These are phyloP conservation scores for Tangara arthus DNA, from an alignment of 2,797 vertebrate species.

Conservation along the genomic window DNA sequence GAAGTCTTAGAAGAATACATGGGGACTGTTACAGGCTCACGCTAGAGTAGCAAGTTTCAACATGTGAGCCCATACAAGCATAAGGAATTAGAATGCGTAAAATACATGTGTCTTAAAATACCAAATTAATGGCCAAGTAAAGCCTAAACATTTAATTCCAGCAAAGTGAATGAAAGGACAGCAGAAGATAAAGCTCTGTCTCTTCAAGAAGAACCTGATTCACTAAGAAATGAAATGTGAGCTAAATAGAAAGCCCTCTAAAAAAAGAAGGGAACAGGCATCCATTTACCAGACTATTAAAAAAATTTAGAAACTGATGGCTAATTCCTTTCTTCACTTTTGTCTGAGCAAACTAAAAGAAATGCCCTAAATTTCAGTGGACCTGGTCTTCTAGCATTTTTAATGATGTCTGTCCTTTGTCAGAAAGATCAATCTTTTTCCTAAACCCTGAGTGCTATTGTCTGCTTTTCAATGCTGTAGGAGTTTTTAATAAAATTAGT, in stretches of 20 bases:
- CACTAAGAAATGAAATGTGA: slow-evolving; percentile 53
- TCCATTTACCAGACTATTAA: background rate
- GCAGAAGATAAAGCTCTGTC: slow-evolving; percentile 19
- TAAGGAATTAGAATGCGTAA: background rate
- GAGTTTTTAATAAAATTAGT: background rate
- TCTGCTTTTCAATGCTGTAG: background rate
- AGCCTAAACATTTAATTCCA: slow-evolving; percentile 7
- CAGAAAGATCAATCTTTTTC: background rate
- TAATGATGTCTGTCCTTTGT: background rate
- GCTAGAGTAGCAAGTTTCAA: background rate
- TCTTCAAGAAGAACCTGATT: slow-evolving; percentile 30
- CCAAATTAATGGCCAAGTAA: background rate
- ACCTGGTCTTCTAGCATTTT: background rate
- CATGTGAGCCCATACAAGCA: background rate
- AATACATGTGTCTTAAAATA: background rate
- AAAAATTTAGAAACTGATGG: background rate
- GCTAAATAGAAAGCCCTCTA: slow-evolving; percentile 37
- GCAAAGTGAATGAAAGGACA: background rate
- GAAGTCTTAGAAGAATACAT: background rate
- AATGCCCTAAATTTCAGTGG: background rate
- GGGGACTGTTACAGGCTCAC: background rate
- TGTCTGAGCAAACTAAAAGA: background rate
- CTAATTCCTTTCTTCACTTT: background rate
- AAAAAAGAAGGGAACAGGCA: slow-evolving; percentile 14
- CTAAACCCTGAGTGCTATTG: background rate